Base-by-base conservation (phyloP, 2,113 vertebrate species). In the Caretta caretta region DNA sequence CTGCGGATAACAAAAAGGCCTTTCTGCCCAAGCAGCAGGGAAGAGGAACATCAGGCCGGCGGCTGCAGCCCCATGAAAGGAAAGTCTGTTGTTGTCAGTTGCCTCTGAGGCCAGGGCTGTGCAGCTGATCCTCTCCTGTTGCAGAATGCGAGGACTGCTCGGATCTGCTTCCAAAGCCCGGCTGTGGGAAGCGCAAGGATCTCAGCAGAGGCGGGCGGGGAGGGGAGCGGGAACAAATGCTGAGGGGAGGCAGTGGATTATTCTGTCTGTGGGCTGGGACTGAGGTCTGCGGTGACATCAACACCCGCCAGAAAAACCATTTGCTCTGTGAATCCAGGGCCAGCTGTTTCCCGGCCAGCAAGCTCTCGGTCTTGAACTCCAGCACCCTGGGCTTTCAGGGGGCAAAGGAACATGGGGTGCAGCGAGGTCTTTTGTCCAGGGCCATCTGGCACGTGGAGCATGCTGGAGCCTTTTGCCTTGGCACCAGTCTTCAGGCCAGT, bases 1-100 rank as follows among this genome's bases (percentile, higher is more conserved):
- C 94, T 96, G 91, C 96, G 95, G 96, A 69, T 76, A 95, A 97
- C 96, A 97, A 96, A 97, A 97, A 96, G 90, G 93, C 97, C 93
- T 97, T 97, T 97, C 93, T 97, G 94, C 94, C 93, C 93, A 92
- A 86, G 1, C 2, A 84, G 90, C 91, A 65, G 35, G 86, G 95
- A 91, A 92, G 94, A 93, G 92, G 90, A 84, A 19, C 17, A 88
- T 93, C 53, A 38, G 90, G 46, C 65, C 2, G 1, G 89, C 49
- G 19, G 48, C 48, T 59, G 20, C 31, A 56, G 46, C 31, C 59
- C 94, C 75, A 88, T 97, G 96, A 97, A 97, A 97, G 92, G 90
- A 95, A 88, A 82, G 90, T 94, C 96, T 97, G 93, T 97, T 89
- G 89, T 76, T 80, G 88, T 57, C 87, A 76, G 85, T 79, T 89